A percentile compares a stretch with the other conserved stretches of the same genome.
These are phyloP conservation scores for Malacoctenus gilli DNA, from an alignment of 2,797 vertebrate species.

Conservation along the genomic window DNA sequence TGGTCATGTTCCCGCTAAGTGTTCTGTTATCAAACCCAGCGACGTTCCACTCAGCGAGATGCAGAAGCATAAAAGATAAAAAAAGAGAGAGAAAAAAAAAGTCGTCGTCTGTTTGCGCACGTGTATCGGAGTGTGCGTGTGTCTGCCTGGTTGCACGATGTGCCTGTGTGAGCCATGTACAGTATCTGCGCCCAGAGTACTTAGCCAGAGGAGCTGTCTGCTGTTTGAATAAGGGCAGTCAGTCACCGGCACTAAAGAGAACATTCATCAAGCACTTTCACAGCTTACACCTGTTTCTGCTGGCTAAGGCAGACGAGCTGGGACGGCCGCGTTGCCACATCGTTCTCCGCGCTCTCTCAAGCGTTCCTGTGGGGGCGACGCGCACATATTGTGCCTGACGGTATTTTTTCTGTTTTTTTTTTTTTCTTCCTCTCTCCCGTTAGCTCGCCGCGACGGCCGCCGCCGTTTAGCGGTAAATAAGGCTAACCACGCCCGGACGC, in stretches of 20 bases:
- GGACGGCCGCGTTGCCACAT: constrained; percentile 66
- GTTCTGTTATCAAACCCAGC: constrained; percentile 26
- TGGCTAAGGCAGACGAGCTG: constrained; percentile 73
- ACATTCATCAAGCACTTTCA: constrained; percentile 77
- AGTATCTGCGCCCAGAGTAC: constrained; percentile 68
- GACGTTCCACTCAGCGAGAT: constrained; percentile 9
- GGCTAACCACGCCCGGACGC: constrained; percentile 27
- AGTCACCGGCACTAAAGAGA: constrained; percentile 80
- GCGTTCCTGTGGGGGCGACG: constrained; percentile 56
- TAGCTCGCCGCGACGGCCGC: constrained; percentile 55
- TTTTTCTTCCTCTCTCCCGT: constrained; percentile 62
- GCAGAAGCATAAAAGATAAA: neutral
- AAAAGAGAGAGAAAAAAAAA: too few relatives aligned
- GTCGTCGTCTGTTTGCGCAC: constrained; percentile 3
- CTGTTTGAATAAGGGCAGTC: constrained; percentile 78
- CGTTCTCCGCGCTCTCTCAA: constrained; percentile 62
- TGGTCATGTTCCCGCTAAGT: constrained; percentile 12
- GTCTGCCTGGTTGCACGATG: constrained; percentile 40
- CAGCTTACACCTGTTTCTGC: constrained; percentile 80
- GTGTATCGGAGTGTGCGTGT: constrained; percentile 14
- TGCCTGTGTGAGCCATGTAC: constrained; percentile 64
- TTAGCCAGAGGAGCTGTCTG: constrained; percentile 75
- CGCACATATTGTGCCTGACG: constrained; percentile 56
- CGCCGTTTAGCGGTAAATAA: constrained; percentile 64
- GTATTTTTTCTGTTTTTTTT: too few relatives aligned